Evolutionary conservation across 2,113 vertebrate species (phyloP).

Genomic region (Triplophysa siluroides): DNA sequence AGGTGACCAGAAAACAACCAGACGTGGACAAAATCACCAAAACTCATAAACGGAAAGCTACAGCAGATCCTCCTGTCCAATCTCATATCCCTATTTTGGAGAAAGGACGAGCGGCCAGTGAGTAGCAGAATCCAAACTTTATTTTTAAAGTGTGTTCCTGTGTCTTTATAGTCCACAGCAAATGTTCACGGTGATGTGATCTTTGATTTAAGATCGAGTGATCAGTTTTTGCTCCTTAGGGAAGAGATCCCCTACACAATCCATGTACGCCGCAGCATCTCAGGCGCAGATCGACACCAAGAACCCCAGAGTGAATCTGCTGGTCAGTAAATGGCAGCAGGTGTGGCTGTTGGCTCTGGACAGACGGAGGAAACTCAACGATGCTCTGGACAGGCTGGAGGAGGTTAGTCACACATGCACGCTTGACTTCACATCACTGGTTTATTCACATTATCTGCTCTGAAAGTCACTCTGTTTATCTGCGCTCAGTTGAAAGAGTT

Average conservation of each 20-base stretch:
- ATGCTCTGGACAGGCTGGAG: conserved; percentile 93
- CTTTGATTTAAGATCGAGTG: not conserved
- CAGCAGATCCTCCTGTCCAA: conserved; percentile 75
- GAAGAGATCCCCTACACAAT: conserved; percentile 89
- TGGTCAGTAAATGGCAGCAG: conserved; percentile 98
- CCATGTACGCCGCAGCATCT: conserved; percentile 83
- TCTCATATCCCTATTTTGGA: conserved; percentile 94
- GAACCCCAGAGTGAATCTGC: conserved; percentile 90
- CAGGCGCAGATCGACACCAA: conserved; percentile 92
- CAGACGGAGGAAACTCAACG: conserved; percentile 91
- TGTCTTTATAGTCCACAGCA: not conserved
- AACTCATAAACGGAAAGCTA: conserved; percentile 91
- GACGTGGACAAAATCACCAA: conserved; percentile 98
- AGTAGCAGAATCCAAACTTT: too few relatives aligned
- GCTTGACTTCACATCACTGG: not conserved
- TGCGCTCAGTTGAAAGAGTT: conserved; percentile 88
- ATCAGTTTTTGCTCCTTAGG: conserved; percentile 68
- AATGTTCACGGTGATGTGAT: not conserved
- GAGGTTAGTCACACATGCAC: conserved; percentile 76
- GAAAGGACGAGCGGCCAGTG: conserved; percentile 89
- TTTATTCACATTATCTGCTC: not conserved
- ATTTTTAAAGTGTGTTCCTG: not conserved
- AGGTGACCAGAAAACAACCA: conserved; percentile 99
- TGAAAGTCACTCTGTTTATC: not conserved
- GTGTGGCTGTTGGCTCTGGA: conserved; percentile 98